Percentiles rank a stretch among this genome's conserved stretches.
Evolutionary conservation across 2,797 vertebrate genomes (phyloP).

Genomic region (Rhabdomys pumilio): DNA sequence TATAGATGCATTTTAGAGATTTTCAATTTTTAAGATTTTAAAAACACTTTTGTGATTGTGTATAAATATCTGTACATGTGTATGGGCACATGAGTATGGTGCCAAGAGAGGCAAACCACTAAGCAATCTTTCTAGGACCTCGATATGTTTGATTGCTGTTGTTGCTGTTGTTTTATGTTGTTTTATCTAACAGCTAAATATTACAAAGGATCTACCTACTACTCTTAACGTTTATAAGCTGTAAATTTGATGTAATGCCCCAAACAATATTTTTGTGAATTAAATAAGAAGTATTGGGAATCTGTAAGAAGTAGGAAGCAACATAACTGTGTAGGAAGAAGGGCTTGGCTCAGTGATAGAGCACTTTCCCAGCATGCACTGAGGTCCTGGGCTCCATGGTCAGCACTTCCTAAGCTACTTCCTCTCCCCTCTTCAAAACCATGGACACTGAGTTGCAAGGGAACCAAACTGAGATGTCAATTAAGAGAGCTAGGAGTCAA

Average conservation of each 20-base stretch:
- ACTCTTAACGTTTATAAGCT: neutral
- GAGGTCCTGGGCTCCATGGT: neutral
- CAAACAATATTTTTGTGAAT: neutral
- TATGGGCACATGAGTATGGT: too few relatives aligned
- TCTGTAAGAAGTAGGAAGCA: fast-evolving
- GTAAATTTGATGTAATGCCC: neutral
- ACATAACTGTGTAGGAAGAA: neutral
- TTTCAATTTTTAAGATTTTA: neutral
- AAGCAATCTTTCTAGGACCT: neutral
- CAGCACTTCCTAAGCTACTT: neutral
- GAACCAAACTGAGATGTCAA: constrained; percentile 11
- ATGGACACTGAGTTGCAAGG: neutral
- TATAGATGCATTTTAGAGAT: neutral
- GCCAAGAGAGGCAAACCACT: too few relatives aligned
- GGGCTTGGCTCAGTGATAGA: too few relatives aligned
- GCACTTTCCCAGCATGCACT: too few relatives aligned
- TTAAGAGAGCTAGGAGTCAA: neutral
- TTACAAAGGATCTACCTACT: neutral
- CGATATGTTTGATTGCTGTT: neutral
- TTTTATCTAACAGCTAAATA: neutral
- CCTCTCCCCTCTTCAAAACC: neutral
- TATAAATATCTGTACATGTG: neutral
- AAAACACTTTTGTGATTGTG: neutral
- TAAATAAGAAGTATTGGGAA: neutral
- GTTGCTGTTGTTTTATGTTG: neutral